Conservation (phyloP, 2,113 vertebrate species). For the Desmodus rotundus region DNA sequence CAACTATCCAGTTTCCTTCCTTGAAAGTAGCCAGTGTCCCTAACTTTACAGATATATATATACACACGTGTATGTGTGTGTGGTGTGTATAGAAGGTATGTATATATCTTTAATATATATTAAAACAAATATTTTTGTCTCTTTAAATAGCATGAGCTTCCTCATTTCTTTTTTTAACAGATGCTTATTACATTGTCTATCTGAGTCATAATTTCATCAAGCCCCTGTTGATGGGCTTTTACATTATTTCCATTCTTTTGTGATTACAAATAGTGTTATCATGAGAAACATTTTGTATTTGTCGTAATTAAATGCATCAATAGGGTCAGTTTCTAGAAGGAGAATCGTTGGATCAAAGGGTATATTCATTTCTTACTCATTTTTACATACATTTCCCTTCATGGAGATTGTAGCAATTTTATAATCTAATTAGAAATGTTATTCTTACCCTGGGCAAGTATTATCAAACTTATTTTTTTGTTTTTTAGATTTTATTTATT, state of each 20-base stretch:
- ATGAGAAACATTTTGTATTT: slow-evolving; percentile 9
- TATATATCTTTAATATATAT: neutral
- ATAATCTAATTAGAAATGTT: slow-evolving; percentile 33
- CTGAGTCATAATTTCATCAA: neutral
- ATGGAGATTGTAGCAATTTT: slow-evolving; percentile 5
- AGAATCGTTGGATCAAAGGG: neutral
- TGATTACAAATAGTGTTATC: slow-evolving; percentile 33
- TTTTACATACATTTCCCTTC: neutral
- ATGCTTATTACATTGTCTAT: neutral
- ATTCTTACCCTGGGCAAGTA: slow-evolving; percentile 10
- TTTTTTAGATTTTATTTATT: too few species aligned
- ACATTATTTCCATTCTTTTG: neutral
- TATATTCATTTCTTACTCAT: neutral
- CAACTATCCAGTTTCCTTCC: neutral
- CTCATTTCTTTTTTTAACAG: neutral
- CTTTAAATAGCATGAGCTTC: neutral
- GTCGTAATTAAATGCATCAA: neutral
- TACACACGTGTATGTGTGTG: too few species aligned
- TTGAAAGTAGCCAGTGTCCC: neutral
- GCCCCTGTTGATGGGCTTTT: neutral
- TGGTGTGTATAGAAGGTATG: too few species aligned
- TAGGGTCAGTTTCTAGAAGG: neutral
- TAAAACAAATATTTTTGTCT: neutral
- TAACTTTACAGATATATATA: neutral
- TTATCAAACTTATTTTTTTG: neutral